phyloP scores from a whole-genome alignment of 1,140 invertebrate genomes.

The Druon quercuslanigerum region DNA sequence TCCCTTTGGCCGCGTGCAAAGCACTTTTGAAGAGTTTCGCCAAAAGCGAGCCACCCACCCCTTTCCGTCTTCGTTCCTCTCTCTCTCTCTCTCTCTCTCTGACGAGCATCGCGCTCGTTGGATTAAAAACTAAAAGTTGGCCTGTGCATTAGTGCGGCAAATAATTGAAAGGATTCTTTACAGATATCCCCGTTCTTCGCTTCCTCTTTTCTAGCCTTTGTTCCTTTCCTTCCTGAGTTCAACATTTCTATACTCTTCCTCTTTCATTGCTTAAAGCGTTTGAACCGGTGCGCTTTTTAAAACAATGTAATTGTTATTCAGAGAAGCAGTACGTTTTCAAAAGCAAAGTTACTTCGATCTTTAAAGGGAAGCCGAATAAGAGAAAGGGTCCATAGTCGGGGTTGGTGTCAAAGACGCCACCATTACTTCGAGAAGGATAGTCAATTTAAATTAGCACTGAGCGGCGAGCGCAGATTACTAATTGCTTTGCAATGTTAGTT shows the following conservation, averaged over 20 bases:
- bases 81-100: slow-evolving; percentile 1
- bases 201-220: neutral
- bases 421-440: slow-evolving; percentile 5
- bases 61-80: neutral
- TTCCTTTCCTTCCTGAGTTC: neutral
- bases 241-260: neutral
- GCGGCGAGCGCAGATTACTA: neutral
- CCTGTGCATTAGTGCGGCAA: slow-evolving; percentile 18
- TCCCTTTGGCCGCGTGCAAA: slow-evolving; percentile 17
- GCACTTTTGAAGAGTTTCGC: slow-evolving; percentile 26
- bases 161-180: slow-evolving; percentile 20
- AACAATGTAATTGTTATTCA: slow-evolving; percentile 48
- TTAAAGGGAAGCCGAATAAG: slow-evolving; percentile 30
- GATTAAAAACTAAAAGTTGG: slow-evolving; percentile 28
- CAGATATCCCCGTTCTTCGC: neutral
- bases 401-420: neutral
- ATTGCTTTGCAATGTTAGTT: neutral
- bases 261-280: slow-evolving; percentile 36
- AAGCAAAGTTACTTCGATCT: slow-evolving; percentile 34
- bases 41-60: slow-evolving; percentile 6
- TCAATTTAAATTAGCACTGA: slow-evolving; percentile 11
- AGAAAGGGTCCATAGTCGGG: neutral
- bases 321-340: slow-evolving; percentile 42
- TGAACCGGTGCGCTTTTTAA: slow-evolving; percentile 39
- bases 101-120: neutral